These are phyloP conservation scores for Peromyscus nudipes DNA, from an alignment of 2,797 vertebrate species.

Conservation along the genomic window DNA sequence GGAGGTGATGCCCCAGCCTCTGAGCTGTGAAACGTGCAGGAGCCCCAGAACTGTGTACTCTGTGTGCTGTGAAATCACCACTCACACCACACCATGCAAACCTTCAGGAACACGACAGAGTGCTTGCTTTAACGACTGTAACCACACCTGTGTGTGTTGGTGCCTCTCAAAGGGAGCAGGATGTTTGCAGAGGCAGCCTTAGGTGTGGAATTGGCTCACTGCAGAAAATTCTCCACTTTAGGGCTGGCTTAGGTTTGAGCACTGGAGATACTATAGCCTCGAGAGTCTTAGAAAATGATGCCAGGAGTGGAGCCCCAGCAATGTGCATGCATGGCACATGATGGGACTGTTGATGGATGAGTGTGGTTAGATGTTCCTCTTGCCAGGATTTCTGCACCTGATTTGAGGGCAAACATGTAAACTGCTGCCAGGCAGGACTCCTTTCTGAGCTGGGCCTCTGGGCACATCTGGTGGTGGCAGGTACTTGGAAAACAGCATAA, in stretches of 20 bases:
- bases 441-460: neutral
- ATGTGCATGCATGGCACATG: fast-evolving
- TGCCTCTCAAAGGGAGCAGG: slow-evolving; percentile 22
- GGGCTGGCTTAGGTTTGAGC: neutral
- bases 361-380: neutral
- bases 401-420: neutral
- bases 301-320: neutral
- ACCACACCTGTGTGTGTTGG: neutral
- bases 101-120: neutral
- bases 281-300: neutral
- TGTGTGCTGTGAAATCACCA: neutral
- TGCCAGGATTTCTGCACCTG: neutral
- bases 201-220: neutral
- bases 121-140: neutral
- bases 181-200: neutral
- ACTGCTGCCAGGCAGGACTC: neutral
- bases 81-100: neutral
- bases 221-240: neutral
- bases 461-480: neutral
- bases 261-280: neutral
- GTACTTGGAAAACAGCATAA: slow-evolving; percentile 17
- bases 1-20: fast-evolving
- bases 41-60: neutral
- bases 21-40: neutral
- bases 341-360: neutral